Evolutionary conservation across 2,888 invertebrate genomes (phyloP), one percentile per base, ranked within the genome.

Genomic region (Caenorhabditis drosophilae): DNA sequence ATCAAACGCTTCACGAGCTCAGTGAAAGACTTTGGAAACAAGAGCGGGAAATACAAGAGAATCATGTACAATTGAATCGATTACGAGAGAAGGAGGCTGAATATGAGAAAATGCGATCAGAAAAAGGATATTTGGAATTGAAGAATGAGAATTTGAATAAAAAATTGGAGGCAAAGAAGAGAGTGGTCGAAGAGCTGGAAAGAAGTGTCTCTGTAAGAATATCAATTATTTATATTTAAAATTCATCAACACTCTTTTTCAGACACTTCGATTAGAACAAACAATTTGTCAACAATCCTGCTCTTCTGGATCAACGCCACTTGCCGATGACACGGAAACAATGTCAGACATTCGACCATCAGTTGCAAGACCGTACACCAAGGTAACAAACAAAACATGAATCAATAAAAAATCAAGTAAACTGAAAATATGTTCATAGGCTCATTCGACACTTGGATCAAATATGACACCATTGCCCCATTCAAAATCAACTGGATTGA

Each of bases 291-390:
- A 73, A 45, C 73, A 73, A 40, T 75, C 75, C n/a, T 70, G 70
- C 40, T 71, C 71, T 16, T 73, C 73, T 23, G 75, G 75, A n/a
- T 71, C 71, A 12, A 73, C 75, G 4, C 75, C 75, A 35, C 54
- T 71, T 1, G 73, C 73, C 1, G 69, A 64, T n/a, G 75, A 75
- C 22, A 63, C 58, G 22, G 71, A 70, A 40, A 57, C 60, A n/a
- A 59, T 58, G 67, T 63, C 61, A 26, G 69, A 67, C 18, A 52
- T 64, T 22, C 47, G 62, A 4, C 59, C 54, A 0, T 57, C 67
- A 1, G 16, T 61, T 12, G 56, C 56, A 12, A 53, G 61, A 31
- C 69, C 68, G 2, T 72, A 72, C 31, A 63, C 72, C 2, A 72
- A 72, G n/a, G n/a, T n/a, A n/a, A n/a, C n/a, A n/a, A n/a, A n/a